These are phyloP conservation scores for Ganaspis brasiliensis DNA, from an alignment of 2,888 invertebrate genomes.

Conservation along the genomic window DNA sequence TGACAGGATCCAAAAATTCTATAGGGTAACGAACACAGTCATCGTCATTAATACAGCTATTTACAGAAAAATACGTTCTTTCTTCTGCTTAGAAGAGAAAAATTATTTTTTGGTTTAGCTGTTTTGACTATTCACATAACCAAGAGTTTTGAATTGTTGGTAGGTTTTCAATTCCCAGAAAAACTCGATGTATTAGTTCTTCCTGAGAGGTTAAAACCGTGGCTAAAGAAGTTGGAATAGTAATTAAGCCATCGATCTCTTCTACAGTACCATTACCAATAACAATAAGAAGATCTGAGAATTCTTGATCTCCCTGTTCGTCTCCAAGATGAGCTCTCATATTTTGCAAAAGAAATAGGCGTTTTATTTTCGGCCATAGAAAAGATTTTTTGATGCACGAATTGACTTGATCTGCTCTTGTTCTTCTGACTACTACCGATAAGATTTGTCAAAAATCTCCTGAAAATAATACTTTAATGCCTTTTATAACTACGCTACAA, in stretches of 20 bases:
- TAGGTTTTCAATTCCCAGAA: conserved; percentile 38
- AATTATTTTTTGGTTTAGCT: neutral
- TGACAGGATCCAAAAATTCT: neutral
- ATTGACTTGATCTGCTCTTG: conserved; percentile 62
- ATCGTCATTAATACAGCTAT: neutral
- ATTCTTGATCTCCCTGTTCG: conserved; percentile 1
- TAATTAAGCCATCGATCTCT: neutral
- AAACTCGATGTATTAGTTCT: neutral
- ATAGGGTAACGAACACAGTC: neutral
- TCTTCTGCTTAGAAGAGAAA: neutral
- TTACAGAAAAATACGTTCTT: conserved; percentile 1
- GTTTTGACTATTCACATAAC: neutral
- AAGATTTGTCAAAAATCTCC: conserved; percentile 71
- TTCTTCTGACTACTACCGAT: conserved; percentile 56
- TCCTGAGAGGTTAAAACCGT: neutral
- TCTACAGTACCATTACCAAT: neutral
- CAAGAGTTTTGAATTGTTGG: neutral
- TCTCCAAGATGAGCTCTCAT: conserved; percentile 51
- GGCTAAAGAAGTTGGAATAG: neutral
- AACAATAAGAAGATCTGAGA: neutral
- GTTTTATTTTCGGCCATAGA: neutral
- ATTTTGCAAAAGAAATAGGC: conserved; percentile 49
- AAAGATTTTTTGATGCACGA: conserved; percentile 58
- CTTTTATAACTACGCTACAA: conserved; percentile 57
- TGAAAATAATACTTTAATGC: conserved; percentile 60